Conservation (phyloP, 2,113 vertebrate species). For the Paraplagusia blochii region DNA sequence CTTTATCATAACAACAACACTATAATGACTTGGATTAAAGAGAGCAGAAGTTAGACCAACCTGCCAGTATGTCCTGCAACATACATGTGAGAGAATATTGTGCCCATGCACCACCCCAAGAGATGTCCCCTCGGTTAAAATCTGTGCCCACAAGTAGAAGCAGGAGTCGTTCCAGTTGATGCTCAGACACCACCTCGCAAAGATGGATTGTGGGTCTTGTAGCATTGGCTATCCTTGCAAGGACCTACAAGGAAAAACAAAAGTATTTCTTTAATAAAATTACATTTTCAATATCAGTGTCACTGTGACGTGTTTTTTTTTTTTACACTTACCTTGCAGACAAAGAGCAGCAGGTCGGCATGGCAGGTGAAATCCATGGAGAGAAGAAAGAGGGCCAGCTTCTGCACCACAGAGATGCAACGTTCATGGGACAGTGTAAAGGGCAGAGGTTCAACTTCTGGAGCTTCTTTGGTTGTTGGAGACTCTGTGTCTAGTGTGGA, state of each 20-base stretch:
- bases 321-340: conserved; percentile 86
- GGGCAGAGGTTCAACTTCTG: conserved; percentile 93
- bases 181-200: conserved; percentile 96
- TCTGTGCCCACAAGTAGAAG: conserved; percentile 95
- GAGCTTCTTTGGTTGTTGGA: conserved; percentile 87
- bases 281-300: too few species aligned
- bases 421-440: conserved; percentile 96
- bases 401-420: conserved; percentile 97
- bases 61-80: conserved; percentile 97
- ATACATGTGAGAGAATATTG: conserved; percentile 98
- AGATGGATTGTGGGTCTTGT: conserved; percentile 96
- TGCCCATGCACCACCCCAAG: conserved; percentile 98
- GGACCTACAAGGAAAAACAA: conserved; percentile 76
- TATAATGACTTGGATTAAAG: not conserved
- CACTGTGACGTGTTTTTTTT: too few species aligned
- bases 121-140: conserved; percentile 97
- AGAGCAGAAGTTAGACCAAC: conserved; percentile 66
- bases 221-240: conserved; percentile 95
- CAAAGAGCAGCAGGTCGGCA: conserved; percentile 94
- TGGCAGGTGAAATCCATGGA: conserved; percentile 99
- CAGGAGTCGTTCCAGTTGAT: conserved; percentile 91
- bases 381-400: conserved; percentile 92
- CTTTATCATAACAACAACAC: too few species aligned
- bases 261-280: not conserved
- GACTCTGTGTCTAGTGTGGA: conserved; percentile 92